Evolutionary conservation across 2,113 vertebrate species (phyloP).

Genomic region (Piprites chloris): DNA sequence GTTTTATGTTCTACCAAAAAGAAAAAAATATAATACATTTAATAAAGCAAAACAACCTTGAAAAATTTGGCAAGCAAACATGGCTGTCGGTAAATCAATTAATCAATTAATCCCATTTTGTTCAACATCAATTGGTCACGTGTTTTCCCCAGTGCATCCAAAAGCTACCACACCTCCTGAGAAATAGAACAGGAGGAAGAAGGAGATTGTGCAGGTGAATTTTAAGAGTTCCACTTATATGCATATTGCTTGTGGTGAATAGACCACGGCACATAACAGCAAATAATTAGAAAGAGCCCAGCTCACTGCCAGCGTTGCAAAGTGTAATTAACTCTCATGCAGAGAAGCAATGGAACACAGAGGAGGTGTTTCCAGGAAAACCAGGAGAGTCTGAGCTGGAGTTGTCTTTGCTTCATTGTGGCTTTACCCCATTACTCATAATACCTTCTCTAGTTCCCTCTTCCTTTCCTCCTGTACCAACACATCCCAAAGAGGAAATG

Average conservation of each 20-base stretch:
- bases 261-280: background rate
- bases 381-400: background rate
- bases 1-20: background rate
- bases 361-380: background rate
- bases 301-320: background rate
- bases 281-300: background rate
- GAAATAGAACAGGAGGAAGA: background rate
- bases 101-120: background rate
- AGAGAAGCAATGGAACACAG: background rate
- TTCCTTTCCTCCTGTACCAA: background rate
- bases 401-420: background rate
- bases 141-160: background rate
- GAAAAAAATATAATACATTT: background rate
- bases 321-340: background rate
- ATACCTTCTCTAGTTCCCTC: background rate
- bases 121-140: background rate
- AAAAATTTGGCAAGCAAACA: background rate
- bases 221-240: background rate
- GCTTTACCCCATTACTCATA: background rate
- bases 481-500: background rate
- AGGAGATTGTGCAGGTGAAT: background rate
- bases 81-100: background rate
- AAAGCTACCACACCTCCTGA: background rate
- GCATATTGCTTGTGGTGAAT: background rate
- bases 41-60: background rate